Conservation (phyloP, 2,797 vertebrate species). For the Neosalanx taihuensis region DNA sequence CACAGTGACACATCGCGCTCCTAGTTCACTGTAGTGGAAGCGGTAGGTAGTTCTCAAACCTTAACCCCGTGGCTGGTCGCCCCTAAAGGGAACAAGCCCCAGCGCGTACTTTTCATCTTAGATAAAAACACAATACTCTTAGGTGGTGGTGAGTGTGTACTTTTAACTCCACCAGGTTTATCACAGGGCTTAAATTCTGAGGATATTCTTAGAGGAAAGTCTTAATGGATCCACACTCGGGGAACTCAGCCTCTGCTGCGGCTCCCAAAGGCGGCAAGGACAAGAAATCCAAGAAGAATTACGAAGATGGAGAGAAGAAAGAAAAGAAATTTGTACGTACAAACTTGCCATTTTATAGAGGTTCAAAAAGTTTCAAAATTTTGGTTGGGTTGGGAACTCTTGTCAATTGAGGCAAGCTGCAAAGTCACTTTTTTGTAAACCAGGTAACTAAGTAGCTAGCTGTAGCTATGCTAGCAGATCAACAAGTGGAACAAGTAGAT, state of each 20-base stretch:
- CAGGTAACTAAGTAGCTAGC: constrained; percentile 35
- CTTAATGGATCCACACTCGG: constrained; percentile 70
- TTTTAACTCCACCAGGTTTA: background rate
- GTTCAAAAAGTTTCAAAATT: background rate
- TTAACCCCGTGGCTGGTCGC: background rate
- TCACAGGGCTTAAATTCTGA: constrained; percentile 3
- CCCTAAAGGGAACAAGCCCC: background rate
- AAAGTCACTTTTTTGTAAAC: constrained; percentile 9
- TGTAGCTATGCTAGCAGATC: background rate
- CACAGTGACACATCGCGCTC: background rate
- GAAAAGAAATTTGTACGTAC: constrained; percentile 80
- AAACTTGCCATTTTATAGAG: constrained; percentile 31
- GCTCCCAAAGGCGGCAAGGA: constrained; percentile 71
- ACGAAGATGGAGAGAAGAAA: constrained; percentile 76
- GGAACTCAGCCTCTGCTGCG: constrained; percentile 66
- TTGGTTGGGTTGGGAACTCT: constrained; percentile 5
- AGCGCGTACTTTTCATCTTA: background rate
- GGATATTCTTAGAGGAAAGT: constrained; percentile 43
- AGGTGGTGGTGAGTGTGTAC: background rate
- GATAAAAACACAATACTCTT: background rate
- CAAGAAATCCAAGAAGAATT: constrained; percentile 76
- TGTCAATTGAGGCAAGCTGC: background rate
- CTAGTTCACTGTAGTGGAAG: background rate
- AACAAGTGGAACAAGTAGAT: background rate
- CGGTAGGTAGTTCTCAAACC: background rate